Evolutionary conservation across 2,113 vertebrate species (phyloP), one percentile per base, ranked within the genome.

Genomic region (Zosterops hypoxanthus): DNA sequence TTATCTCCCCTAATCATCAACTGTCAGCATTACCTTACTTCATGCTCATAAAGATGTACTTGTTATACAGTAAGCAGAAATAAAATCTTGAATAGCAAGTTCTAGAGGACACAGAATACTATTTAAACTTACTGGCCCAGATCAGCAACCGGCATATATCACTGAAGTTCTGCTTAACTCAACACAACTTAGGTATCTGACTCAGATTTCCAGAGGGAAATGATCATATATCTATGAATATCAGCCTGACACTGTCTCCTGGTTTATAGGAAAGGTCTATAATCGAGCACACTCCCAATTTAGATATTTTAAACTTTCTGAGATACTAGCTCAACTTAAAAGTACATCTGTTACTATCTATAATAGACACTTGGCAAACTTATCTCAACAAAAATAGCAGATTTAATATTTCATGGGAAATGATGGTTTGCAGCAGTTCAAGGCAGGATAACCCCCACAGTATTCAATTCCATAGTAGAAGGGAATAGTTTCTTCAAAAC

Each of bases 121-220:
- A 65, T 89, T 77, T 88, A 95, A 90, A 81, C 7, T 80, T 77
- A 52, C 39, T 66, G 39, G 34, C 14, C 44, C 29, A 21, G 33
- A 87, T 85, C 44, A 82, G 53, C 49, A 65, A 22, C 36, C 80
- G 66, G n/a, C 14, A 80, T 86, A 60, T 71, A 39, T 65, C 59
- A 69, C 8, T 77, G 65, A 55, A 95, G 41, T 50, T 92, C 80
- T 92, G 33, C 50, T 77, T 81, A 80, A 92, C 69, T 87, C 86
- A 92, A 90, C 50, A 83, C 14, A 72, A 4, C 23, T 46, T 49
- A 46, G 28, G 46, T 50, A 33, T 92, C 70, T 95, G 91, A 91
- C 81, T 90, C 70, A 95, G 70, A 90, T 90, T 90, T 97, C 87
- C 84, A 91, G 29, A 88, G n/a, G 26, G 34, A 92, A 92, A 87